Percentiles rank a stretch among this genome's conserved stretches.
Evolutionary conservation across 2,113 vertebrate species (phyloP).

Genomic region (Stigmatopora nigra): DNA sequence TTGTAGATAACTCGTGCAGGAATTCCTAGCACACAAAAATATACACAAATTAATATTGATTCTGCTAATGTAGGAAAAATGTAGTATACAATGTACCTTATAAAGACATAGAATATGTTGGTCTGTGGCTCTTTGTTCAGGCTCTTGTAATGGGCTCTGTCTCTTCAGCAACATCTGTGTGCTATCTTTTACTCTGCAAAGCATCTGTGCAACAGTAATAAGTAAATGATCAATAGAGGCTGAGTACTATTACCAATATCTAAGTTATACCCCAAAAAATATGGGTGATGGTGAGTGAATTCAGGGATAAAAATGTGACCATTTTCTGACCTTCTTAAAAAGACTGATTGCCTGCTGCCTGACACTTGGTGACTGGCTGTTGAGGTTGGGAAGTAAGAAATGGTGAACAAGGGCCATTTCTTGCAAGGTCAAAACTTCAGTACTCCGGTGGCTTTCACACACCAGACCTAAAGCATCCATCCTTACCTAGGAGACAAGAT

Average conservation of each 20-base stretch:
- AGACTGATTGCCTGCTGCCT: conserved; percentile 84
- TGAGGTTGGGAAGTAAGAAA: conserved; percentile 83
- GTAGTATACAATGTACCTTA: conserved; percentile 31
- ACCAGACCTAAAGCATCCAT: conserved; percentile 90
- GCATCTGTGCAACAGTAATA: conserved; percentile 65
- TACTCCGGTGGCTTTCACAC: conserved; percentile 88
- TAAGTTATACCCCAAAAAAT: not conserved
- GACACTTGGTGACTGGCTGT: conserved; percentile 81
- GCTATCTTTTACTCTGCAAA: conserved; percentile 85
- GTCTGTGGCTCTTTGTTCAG: conserved; percentile 38
- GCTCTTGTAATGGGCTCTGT: conserved; percentile 62
- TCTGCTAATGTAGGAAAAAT: not conserved
- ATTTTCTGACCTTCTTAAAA: conserved; percentile 80
- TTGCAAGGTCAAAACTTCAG: conserved; percentile 76
- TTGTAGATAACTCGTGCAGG: conserved; percentile 76
- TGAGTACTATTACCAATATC: not conserved
- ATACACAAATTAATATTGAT: not conserved
- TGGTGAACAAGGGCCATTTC: conserved; percentile 82
- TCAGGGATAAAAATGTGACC: not conserved
- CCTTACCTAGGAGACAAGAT: conserved; percentile 71
- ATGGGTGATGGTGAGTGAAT: not conserved
- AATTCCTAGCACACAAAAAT: conserved; percentile 71
- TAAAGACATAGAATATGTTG: conserved; percentile 69
- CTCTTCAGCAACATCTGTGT: conserved; percentile 79
- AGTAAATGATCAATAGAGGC: not conserved